These are phyloP conservation scores for Anolis carolinensis DNA, from an alignment of 2,113 vertebrate species.

Conservation along the genomic window DNA sequence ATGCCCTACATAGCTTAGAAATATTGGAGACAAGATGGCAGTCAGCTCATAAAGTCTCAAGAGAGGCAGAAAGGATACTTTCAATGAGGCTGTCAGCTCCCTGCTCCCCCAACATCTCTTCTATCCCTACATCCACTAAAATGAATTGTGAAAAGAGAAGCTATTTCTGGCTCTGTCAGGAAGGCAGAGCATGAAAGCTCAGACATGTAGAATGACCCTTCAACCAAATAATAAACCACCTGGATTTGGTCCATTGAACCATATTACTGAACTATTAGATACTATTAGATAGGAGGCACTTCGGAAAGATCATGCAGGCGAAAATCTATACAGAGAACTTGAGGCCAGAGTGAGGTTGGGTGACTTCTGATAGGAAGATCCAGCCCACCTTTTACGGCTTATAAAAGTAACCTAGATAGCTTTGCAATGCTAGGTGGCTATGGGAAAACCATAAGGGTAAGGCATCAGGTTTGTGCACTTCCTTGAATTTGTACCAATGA, in stretches of 20 bases:
- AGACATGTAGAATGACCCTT: not conserved
- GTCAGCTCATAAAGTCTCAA: no score
- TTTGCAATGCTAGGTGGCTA: not conserved
- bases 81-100: no score
- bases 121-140: not conserved
- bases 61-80: no score
- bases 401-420: not conserved
- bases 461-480: conserved; percentile 4
- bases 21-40: no score
- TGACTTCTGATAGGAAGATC: not conserved
- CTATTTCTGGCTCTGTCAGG: not conserved
- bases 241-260: not conserved
- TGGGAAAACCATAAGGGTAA: not conserved
- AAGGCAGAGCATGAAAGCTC: not conserved
- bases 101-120: not conserved
- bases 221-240: not conserved
- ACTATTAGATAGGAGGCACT: not conserved
- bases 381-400: no score
- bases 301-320: not conserved
- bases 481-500: conserved; percentile 21
- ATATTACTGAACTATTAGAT: not conserved
- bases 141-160: not conserved
- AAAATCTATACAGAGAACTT: not conserved
- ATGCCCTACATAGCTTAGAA: no score
- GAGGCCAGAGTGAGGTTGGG: no score